phyloP scores from a whole-genome alignment of 2,888 invertebrate genomes.

The Pristionchus maxplancki region DNA sequence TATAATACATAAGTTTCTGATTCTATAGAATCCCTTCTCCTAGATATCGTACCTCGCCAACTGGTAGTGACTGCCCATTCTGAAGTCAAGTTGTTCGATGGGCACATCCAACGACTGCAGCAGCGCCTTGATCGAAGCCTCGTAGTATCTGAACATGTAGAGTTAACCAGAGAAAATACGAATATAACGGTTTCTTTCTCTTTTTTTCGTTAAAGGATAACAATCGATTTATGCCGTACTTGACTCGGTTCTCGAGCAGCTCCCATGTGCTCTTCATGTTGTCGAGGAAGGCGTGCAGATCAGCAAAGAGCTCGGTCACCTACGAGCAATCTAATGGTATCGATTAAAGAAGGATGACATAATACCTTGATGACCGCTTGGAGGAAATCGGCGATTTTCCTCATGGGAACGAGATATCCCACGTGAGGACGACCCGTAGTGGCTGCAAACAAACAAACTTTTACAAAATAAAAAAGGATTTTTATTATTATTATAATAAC shows the following conservation, averaged over 20 bases:
- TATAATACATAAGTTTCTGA: too few relatives aligned
- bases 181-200: too few relatives aligned
- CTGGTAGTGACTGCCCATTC: slow-evolving; percentile 94
- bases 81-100: slow-evolving; percentile 93
- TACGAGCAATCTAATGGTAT: slow-evolving; percentile 71
- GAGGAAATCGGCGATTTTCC: slow-evolving; percentile 97
- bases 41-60: slow-evolving; percentile 84
- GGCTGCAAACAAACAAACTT: too few relatives aligned
- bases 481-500: too few relatives aligned
- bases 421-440: slow-evolving; percentile 99
- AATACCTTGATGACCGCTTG: slow-evolving; percentile 92
- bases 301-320: slow-evolving; percentile 96
- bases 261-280: slow-evolving; percentile 99
- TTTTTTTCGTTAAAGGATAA: too few relatives aligned
- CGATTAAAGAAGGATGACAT: slow-evolving; percentile 48
- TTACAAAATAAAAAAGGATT: too few relatives aligned
- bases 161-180: not conserved
- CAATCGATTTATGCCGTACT: too few relatives aligned
- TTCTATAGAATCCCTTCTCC: slow-evolving; percentile 57
- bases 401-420: slow-evolving; percentile 99
- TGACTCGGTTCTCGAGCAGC: slow-evolving; percentile 88
- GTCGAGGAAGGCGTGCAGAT: slow-evolving; percentile 97
- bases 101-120: slow-evolving; percentile 92
- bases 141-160: slow-evolving; percentile 85
- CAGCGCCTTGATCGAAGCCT: slow-evolving; percentile 94